phyloP scores from a whole-genome alignment of 2,888 invertebrate genomes.

The Diadegma fenestrale region DNA sequence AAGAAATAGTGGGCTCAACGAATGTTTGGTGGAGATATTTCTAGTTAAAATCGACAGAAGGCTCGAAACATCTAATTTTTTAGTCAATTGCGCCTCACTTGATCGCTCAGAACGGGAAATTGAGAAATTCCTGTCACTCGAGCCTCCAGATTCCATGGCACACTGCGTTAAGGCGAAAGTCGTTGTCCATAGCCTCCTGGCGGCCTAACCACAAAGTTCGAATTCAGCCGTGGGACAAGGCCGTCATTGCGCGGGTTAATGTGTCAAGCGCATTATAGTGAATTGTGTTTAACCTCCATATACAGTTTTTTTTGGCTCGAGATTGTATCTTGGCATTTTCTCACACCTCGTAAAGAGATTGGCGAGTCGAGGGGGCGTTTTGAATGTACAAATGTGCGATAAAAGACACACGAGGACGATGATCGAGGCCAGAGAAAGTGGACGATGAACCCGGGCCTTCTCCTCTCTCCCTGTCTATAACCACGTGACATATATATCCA shows the following conservation, averaged over 20 bases:
- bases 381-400: slow-evolving; percentile 36
- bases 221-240: slow-evolving; percentile 16
- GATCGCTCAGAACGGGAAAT: neutral
- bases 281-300: slow-evolving; percentile 25
- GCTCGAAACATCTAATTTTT: no score
- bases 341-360: slow-evolving; percentile 33
- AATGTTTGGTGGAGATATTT: no score
- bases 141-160: no score
- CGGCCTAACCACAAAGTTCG: neutral
- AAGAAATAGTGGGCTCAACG: no score
- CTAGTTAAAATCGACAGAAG: no score
- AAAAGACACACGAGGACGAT: slow-evolving; percentile 61
- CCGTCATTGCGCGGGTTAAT: neutral
- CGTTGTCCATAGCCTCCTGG: slow-evolving; percentile 20
- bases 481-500: slow-evolving; percentile 55
- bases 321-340: slow-evolving; percentile 16
- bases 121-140: neutral
- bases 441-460: slow-evolving; percentile 79
- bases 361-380: slow-evolving; percentile 44
- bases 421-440: slow-evolving; percentile 80
- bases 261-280: neutral
- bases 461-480: slow-evolving; percentile 64
- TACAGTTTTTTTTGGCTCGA: neutral
- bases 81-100: no score
- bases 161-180: neutral